Evolutionary conservation across 2,888 invertebrate genomes (phyloP), one percentile per base, ranked within the genome.

Genomic region (Temnothorax unifasciatus): DNA sequence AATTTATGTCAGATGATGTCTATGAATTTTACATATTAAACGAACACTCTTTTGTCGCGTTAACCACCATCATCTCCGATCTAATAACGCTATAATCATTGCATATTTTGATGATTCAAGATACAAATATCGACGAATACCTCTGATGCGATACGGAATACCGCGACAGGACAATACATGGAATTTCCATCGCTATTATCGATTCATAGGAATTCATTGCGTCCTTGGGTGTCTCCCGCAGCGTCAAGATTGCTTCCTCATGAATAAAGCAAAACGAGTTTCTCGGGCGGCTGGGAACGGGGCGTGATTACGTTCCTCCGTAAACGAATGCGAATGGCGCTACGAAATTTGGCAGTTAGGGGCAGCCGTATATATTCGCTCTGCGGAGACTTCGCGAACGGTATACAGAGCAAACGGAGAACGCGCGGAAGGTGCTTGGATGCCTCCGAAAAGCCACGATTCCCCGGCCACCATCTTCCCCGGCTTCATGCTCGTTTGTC

Each of bases 191-290:
- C 79, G 38, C 34, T 3, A 47, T 79, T 71, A 73, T 79, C 79
- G 57, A 79, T 79, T 79, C 73, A 81, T 81, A 38, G 79, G 5
- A 81, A 81, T 81, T 81, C 73, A 81, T 81, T 59, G 54, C 66
- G 34, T 76, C 85, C 82, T 84, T 84, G 83, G 75, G 38, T 85
- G 84, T 82, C 73, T 64, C 73, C 64, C 79, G 76, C 57, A 38
- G 64, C 68, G 54, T 47, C 57, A 73, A 59, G 73, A 81, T 81
- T 47, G 29, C 66, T 34, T 66, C 54, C 69, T 69, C 47, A 64
- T 76, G 89, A 89, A 89, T 73, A 86, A 86, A 21, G 54, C 64
- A 77, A 83, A 86, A 89, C 87, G 84, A 87, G 84, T 83, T 89
- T 85, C 57, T 74, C 44, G 52, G 59, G 54, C 63, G 38, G 25